Conservation (phyloP, 2,888 invertebrate species). For the Drosophila aldrichi region DNA sequence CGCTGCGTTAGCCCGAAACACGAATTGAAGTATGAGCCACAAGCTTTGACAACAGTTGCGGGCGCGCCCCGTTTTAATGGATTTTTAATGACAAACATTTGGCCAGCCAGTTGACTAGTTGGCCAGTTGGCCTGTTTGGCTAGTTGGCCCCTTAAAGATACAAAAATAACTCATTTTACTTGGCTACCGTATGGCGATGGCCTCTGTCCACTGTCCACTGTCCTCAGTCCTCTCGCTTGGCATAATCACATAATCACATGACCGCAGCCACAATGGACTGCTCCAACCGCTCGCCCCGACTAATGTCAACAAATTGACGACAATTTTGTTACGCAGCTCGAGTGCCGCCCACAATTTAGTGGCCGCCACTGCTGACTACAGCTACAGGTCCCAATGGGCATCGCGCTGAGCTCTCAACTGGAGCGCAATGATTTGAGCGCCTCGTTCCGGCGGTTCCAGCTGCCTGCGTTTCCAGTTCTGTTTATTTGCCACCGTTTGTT, state of each 20-base stretch:
- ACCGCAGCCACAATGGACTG: conserved; percentile 18
- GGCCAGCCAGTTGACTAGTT: conserved; percentile 11
- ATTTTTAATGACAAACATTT: conserved; percentile 74
- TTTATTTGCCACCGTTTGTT: conserved; percentile 37
- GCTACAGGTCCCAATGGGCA: not conserved
- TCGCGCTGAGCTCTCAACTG: conserved; percentile 3
- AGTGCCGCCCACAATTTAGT: conserved; percentile 69
- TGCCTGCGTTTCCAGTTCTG: conserved; percentile 33
- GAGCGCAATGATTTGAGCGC: conserved; percentile 23
- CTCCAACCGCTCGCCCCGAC: not conserved
- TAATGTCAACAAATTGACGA: conserved; percentile 71
- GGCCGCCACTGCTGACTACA: conserved; percentile 14
- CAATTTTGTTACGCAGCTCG: conserved; percentile 61
- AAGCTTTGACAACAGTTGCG: conserved; percentile 64
- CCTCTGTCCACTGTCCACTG: not conserved
- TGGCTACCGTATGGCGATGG: conserved; percentile 8
- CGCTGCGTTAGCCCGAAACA: conserved; percentile 18
- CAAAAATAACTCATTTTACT: conserved; percentile 70
- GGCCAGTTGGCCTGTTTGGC: conserved; percentile 10
- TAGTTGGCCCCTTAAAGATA: conserved; percentile 46
- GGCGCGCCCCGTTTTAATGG: conserved; percentile 62
- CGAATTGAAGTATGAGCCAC: conserved; percentile 51
- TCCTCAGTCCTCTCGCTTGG: not conserved
- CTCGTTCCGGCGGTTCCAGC: conserved; percentile 36
- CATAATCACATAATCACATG: conserved; percentile 48